Evolutionary conservation across 2,888 invertebrate genomes (phyloP).

Genomic region (Idaea dimidiata): DNA sequence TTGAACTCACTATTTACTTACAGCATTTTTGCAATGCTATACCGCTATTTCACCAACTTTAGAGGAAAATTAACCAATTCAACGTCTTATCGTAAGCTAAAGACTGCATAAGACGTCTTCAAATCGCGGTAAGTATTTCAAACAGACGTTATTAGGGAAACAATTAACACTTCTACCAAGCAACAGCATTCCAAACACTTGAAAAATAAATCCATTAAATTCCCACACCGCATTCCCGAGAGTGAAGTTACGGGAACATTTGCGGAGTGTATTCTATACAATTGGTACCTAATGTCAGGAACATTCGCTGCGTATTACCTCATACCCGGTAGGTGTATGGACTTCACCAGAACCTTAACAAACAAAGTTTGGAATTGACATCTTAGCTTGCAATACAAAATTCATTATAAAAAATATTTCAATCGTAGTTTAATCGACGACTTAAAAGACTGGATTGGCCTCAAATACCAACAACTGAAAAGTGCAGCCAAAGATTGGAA

Average conservation of each 20-base stretch:
- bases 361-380: not conserved
- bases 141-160: not conserved
- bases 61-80: no score
- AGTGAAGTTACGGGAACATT: not conserved
- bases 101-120: not conserved
- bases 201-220: not conserved
- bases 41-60: no score
- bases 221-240: not conserved
- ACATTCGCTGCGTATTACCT: not conserved
- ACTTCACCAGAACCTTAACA: not conserved
- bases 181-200: not conserved
- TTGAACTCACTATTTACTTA: no score
- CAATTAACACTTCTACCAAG: not conserved
- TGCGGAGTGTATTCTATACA: not conserved
- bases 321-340: not conserved
- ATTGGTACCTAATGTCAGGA: conserved; percentile 1
- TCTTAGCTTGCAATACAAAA: no score
- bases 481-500: no score
- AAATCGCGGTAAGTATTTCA: not conserved
- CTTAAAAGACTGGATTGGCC: no score
- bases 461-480: no score
- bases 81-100: no score
- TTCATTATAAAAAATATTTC: no score
- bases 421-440: no score
- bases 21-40: no score